phyloP scores from a whole-genome alignment of 2,888 invertebrate genomes.

The Himalopsyche kuldschensis region DNA sequence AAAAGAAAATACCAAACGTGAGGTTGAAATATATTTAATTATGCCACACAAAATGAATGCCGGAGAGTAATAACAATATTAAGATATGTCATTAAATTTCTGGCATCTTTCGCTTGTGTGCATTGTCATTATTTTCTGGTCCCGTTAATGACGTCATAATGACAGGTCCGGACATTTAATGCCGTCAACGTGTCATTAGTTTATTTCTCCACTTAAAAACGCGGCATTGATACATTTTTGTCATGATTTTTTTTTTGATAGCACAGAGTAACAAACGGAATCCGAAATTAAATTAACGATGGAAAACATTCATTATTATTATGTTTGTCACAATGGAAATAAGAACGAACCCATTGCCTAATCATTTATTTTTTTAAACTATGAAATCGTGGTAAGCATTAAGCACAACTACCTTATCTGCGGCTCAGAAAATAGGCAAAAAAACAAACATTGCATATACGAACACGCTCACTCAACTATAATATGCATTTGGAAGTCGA shows the following conservation, averaged over 20 bases:
- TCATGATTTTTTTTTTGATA: background rate
- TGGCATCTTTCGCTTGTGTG: background rate
- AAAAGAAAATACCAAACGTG: background rate
- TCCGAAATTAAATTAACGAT: too few species aligned
- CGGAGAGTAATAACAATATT: background rate
- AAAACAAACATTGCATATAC: too few species aligned
- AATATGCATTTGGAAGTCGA: too few species aligned
- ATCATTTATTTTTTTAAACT: too few species aligned
- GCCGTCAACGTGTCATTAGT: conserved; percentile 5
- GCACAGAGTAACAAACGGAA: background rate
- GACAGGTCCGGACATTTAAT: conserved; percentile 7
- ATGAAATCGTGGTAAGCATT: too few species aligned
- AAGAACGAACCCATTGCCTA: too few species aligned
- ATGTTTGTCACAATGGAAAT: too few species aligned
- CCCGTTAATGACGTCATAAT: conserved; percentile 4
- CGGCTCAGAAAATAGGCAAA: too few species aligned
- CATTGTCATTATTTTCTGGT: background rate
- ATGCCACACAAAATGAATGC: background rate
- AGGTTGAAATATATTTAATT: background rate
- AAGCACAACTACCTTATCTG: too few species aligned
- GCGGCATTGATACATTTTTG: background rate
- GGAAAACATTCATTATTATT: too few species aligned
- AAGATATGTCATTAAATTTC: background rate
- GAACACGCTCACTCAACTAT: too few species aligned
- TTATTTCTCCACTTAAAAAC: background rate